Evolutionary conservation across 2,797 vertebrate species (phyloP).

Genomic region (Epinephelus malabaricus): DNA sequence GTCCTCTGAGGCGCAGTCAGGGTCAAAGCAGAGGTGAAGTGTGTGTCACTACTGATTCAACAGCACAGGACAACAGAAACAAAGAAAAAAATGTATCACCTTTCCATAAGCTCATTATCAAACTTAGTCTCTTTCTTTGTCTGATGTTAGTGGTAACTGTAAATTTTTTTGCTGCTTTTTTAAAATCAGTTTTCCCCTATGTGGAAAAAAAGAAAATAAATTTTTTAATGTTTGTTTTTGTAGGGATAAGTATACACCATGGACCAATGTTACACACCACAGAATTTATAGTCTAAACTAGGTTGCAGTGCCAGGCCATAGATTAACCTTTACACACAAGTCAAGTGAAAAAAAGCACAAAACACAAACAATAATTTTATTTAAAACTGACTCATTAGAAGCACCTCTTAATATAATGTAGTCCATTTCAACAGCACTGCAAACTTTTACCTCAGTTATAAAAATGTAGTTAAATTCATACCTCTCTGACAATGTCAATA

Average conservation of each 20-base stretch:
- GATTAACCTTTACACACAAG: neutral
- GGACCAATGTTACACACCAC: neutral
- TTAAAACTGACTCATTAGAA: neutral
- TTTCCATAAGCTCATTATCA: neutral
- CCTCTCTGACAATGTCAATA: no score
- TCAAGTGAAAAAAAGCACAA: neutral
- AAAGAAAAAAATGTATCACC: no score
- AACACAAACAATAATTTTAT: neutral
- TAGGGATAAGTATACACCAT: neutral
- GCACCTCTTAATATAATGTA: neutral
- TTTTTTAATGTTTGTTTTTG: neutral
- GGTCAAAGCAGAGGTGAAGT: constrained; percentile 55
- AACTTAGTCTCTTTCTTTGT: neutral
- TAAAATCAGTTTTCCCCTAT: neutral
- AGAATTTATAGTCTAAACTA: neutral
- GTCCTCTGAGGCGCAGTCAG: constrained; percentile 45
- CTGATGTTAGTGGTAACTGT: neutral
- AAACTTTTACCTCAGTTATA: no score
- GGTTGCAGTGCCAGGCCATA: no score
- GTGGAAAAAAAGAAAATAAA: no score
- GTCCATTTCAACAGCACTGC: neutral
- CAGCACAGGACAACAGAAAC: constrained; percentile 22
- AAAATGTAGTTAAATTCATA: no score
- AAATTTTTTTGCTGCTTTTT: neutral
- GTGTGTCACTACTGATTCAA: constrained; percentile 58